Conservation (phyloP, 2,888 invertebrate species). For the Drosophila mulleri region DNA sequence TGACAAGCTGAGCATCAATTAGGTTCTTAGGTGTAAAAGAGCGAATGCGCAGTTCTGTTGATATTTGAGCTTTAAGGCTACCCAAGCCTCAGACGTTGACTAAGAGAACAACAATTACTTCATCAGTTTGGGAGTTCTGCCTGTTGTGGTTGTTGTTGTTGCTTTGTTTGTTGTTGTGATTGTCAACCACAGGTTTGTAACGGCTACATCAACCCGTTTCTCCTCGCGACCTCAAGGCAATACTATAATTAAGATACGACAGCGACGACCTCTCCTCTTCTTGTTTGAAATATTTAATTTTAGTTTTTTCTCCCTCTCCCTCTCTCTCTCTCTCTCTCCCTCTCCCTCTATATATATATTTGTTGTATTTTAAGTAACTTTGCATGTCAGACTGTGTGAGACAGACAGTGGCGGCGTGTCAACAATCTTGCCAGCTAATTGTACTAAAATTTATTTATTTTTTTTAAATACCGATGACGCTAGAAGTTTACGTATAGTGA, state of each 20-base stretch:
- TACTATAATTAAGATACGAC: constrained; percentile 49
- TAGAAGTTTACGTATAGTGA: constrained; percentile 25
- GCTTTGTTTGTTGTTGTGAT: constrained; percentile 9
- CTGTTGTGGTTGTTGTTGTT: constrained; percentile 4
- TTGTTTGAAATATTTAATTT: constrained; percentile 46
- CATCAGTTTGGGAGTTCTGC: constrained; percentile 7
- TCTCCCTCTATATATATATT: constrained; percentile 7
- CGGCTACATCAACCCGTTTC: constrained; percentile 39
- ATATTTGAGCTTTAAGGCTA: constrained; percentile 12
- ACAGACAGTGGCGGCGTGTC: constrained; percentile 60
- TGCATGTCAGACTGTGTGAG: constrained; percentile 69
- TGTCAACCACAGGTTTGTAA: constrained; percentile 44
- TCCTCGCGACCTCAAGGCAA: constrained; percentile 35
- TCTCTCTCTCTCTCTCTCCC: background rate
- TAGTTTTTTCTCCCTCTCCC: constrained; percentile 19
- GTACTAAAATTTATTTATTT: constrained; percentile 72
- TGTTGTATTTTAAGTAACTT: constrained; percentile 73
- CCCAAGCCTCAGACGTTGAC: constrained; percentile 4
- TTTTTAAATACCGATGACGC: constrained; percentile 53
- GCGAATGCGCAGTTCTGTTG: constrained; percentile 22
- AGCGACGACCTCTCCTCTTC: constrained; percentile 56
- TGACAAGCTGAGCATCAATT: constrained; percentile 47
- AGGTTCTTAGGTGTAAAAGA: constrained; percentile 11
- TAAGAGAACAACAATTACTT: constrained; percentile 43
- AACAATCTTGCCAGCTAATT: constrained; percentile 73